phyloP scores from a whole-genome alignment of 2,797 vertebrate genomes.

The Scolopax rusticola region DNA sequence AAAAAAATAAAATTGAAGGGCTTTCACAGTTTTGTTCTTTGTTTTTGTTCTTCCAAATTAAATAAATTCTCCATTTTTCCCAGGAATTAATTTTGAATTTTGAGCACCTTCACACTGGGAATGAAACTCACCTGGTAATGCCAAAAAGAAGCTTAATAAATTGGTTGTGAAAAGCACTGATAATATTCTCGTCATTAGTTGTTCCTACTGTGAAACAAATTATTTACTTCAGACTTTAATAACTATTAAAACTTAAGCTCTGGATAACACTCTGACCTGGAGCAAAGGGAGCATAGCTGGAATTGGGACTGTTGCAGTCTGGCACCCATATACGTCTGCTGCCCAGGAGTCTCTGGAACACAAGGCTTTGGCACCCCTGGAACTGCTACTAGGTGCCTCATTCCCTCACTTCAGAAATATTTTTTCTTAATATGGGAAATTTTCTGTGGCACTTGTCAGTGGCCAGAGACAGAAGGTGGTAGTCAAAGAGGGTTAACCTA shows the following conservation, averaged over 20 bases:
- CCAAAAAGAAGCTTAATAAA: constrained; percentile 1
- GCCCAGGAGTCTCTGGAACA: not conserved
- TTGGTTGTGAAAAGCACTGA: not conserved
- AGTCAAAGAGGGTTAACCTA: not conserved
- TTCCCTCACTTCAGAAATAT: not conserved
- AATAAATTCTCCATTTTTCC: not conserved
- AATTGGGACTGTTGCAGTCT: not conserved
- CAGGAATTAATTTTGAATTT: not conserved
- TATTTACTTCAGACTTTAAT: not conserved
- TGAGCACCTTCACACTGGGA: not conserved
- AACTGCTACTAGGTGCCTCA: not conserved
- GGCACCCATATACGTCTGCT: not conserved
- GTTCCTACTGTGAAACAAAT: constrained; percentile 24
- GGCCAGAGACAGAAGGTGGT: not conserved
- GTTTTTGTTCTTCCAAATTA: not conserved
- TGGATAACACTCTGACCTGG: not conserved
- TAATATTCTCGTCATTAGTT: not conserved
- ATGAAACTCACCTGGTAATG: not conserved
- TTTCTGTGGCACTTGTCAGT: not conserved
- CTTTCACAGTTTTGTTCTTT: not conserved
- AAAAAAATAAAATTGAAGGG: not conserved
- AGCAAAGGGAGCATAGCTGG: not conserved
- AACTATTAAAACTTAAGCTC: not conserved
- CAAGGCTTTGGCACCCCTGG: not conserved
- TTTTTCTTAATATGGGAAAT: not conserved